Evolutionary conservation across 2,113 vertebrate genomes (phyloP).

Genomic region (Indicator maculatus): DNA sequence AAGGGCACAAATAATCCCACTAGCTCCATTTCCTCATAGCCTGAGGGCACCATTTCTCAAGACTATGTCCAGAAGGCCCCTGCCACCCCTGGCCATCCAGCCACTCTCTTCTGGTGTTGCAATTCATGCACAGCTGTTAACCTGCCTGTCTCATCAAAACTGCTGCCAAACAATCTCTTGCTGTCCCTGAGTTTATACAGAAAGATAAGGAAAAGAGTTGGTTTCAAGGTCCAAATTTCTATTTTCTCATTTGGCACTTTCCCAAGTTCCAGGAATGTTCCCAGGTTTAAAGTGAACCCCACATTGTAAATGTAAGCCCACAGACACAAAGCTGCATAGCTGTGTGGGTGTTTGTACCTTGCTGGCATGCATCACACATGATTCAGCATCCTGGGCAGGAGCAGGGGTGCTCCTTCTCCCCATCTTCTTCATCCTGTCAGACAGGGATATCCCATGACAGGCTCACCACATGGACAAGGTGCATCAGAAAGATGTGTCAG

Average conservation of each 20-base stretch:
- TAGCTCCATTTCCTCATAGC: neutral
- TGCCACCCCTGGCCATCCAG: neutral
- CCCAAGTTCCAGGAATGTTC: neutral
- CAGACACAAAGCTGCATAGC: neutral
- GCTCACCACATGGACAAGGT: neutral
- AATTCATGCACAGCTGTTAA: neutral
- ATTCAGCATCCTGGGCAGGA: neutral
- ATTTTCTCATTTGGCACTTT: neutral
- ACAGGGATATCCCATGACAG: neutral
- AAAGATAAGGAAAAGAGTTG: neutral
- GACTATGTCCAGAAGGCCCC: neutral
- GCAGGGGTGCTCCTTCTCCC: neutral
- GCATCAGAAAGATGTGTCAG: neutral
- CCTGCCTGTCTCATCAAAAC: neutral
- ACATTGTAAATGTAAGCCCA: neutral
- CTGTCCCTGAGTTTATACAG: neutral
- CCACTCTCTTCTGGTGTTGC: neutral
- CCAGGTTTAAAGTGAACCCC: neutral
- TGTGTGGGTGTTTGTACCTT: neutral
- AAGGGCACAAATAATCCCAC: neutral
- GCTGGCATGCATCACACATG: fast-evolving
- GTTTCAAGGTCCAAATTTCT: neutral
- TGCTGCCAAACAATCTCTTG: neutral
- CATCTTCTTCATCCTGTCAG: neutral
- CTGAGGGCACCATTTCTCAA: neutral